These are phyloP conservation scores for Struthidea cinerea DNA, from an alignment of 2,113 vertebrate species.

Conservation along the genomic window DNA sequence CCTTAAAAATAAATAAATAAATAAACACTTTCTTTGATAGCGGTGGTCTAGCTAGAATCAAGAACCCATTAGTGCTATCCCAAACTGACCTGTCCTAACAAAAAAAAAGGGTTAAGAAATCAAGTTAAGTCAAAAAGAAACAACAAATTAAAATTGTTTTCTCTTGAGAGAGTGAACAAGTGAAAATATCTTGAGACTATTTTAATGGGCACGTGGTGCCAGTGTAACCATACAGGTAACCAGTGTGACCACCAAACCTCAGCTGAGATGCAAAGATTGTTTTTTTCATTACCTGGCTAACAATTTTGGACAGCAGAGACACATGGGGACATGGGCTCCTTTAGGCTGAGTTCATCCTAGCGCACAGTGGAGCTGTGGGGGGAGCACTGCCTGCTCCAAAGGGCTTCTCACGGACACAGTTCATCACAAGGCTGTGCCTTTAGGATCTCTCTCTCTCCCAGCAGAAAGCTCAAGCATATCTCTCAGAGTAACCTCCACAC, in stretches of 20 bases:
- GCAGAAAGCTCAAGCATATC: neutral
- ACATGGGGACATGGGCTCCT: neutral
- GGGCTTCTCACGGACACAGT: neutral
- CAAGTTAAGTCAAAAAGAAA: neutral
- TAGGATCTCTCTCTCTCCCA: neutral
- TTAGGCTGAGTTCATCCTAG: neutral
- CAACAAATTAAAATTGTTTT: neutral
- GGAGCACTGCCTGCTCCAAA: neutral
- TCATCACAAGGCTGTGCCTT: neutral
- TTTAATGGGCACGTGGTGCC: neutral
- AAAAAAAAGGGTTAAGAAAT: neutral
- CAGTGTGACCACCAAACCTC: neutral
- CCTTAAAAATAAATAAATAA: neutral
- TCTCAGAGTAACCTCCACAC: neutral
- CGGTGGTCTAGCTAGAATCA: neutral
- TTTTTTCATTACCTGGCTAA: neutral
- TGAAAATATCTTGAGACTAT: neutral
- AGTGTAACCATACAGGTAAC: neutral
- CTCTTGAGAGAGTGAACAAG: neutral
- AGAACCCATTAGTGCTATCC: neutral
- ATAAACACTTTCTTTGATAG: neutral
- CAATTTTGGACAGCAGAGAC: neutral
- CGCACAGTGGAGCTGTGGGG: accelerated
- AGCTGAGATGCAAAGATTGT: neutral
- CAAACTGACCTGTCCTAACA: neutral